phyloP scores from a whole-genome alignment of 2,113 vertebrate genomes.

The human (Homo sapiens) region GRCh38 chr2:163695501-163696000 shows the following conservation, averaged over 20 bases:
- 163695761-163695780: background rate
- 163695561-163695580: background rate
- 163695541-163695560: background rate
- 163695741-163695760: background rate
- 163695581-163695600: background rate
- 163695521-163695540: background rate
- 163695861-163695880: too few relatives aligned
- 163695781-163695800: background rate
- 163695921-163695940: too few relatives aligned
- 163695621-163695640: background rate
- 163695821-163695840: background rate
- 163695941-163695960: too few relatives aligned
- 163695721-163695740: background rate
- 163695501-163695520: background rate
- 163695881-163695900: too few relatives aligned
- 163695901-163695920: too few relatives aligned
- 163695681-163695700: background rate
- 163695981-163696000: too few relatives aligned
- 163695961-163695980: too few relatives aligned
- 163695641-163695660: background rate
- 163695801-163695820: slow-evolving; percentile 37
- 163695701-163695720: background rate
- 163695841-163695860: too few relatives aligned
- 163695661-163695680: background rate
- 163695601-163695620: background rate